Percentiles rank a stretch among this genome's conserved stretches.
Conservation (phyloP, 2,797 vertebrate genomes). For the Phyllotis vaccarum region DNA sequence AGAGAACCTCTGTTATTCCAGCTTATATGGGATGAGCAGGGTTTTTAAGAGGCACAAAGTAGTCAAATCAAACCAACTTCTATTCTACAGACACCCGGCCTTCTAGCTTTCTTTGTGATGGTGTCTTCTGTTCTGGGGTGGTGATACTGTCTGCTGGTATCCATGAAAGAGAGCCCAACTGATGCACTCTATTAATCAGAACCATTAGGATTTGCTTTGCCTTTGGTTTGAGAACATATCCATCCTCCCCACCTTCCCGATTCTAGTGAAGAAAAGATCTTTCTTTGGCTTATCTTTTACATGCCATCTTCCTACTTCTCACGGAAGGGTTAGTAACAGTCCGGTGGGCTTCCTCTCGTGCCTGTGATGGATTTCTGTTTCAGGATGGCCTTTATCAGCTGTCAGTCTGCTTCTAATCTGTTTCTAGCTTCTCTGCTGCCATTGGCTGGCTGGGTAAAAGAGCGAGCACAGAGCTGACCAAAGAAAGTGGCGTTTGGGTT, state of each 20-base stretch:
- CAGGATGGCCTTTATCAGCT: not conserved
- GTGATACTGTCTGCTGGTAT: not conserved
- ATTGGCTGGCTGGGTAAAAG: not conserved
- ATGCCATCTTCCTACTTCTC: not conserved
- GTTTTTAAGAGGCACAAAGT: conserved; percentile 24
- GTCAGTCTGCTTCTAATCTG: not conserved
- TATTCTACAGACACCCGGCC: too few relatives aligned
- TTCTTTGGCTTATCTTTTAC: conserved; percentile 9
- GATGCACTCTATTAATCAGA: not conserved
- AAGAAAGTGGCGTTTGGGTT: not conserved
- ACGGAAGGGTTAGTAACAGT: not conserved
- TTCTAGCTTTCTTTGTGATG: not conserved
- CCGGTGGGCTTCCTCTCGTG: not conserved
- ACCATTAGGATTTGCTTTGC: not conserved
- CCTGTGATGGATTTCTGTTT: not conserved
- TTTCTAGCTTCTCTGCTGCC: conserved; percentile 33
- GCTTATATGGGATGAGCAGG: not conserved
- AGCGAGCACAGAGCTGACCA: not conserved
- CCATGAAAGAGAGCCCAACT: not conserved
- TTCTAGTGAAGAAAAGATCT: conserved; percentile 31
- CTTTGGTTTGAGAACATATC: conserved; percentile 48
- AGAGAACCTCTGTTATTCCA: not conserved
- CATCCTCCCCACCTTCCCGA: not conserved
- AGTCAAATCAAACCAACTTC: not conserved
- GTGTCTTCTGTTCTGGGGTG: not conserved